Evolutionary conservation across 2,113 vertebrate species (phyloP), one percentile per base, ranked within the genome.

Genomic region (Pachypanchax playfairii): DNA sequence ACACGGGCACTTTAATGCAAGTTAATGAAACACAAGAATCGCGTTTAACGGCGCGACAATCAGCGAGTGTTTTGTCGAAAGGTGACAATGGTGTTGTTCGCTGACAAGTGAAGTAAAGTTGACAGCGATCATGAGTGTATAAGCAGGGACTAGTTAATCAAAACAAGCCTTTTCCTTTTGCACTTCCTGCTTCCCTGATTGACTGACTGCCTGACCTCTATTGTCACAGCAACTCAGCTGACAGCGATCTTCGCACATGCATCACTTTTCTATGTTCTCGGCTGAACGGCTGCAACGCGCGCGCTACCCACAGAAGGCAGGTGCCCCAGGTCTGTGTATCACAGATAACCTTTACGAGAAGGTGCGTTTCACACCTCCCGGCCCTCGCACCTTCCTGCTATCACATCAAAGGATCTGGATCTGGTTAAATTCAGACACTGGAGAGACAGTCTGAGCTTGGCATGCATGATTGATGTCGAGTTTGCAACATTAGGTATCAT

Each of bases 281-380:
- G 51, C 63, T 85, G 80, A 84, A 76, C 73, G 26, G 35, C 35
- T 31, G 77, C 67, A 18, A 57, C 73, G 59, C 76, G n/a, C n/a
- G n/a, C n/a, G n/a, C n/a, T n/a, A n/a, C 70, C 83, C 80, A 79
- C 81, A 74, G 59, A 86, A 84, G 80, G 78, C 85, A 68, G 78
- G 68, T 84, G 82, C 79, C 88, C 86, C 77, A 46, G 88, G 85
- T 88, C 83, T 89, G 87, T 88, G 89, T 88, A 84, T 80, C 80
- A 48, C 81, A 87, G 89, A 90, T 89, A 91, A 90, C 89, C 88
- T 89, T 91, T 89, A 85, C 80, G 76, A 76, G 80, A 81, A 82
- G 85, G 85, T 86, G 87, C 70, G 75, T 86, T 88, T 88, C 85
- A 87, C 76, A 77, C 83, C 87, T 89, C 79, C 82, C 63, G 64